phyloP scores from a whole-genome alignment of 2,113 vertebrate genomes.

The Serilophus lunatus region DNA sequence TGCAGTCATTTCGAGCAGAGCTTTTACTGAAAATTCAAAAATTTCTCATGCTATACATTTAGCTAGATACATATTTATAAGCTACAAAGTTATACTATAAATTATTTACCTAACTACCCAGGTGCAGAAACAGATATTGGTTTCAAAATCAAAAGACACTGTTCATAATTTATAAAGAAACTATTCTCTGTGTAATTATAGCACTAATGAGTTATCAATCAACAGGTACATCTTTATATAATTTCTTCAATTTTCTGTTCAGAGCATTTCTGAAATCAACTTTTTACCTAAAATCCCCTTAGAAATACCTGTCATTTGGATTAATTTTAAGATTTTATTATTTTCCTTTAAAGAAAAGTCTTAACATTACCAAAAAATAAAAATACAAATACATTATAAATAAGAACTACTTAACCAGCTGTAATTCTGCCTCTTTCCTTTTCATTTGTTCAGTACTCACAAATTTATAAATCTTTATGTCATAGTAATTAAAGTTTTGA shows the following conservation, averaged over 20 bases:
- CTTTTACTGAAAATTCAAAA: neutral
- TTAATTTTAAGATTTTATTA: neutral
- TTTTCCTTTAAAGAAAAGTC: neutral
- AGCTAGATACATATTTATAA: neutral
- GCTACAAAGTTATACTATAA: neutral
- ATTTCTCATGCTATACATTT: neutral
- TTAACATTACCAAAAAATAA: neutral
- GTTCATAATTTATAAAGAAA: neutral
- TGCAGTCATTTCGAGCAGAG: neutral
- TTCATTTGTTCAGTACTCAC: neutral
- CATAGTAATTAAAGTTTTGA: neutral
- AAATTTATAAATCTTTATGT: neutral
- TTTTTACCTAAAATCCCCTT: neutral
- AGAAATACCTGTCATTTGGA: neutral
- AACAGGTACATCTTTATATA: neutral
- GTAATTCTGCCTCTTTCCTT: neutral
- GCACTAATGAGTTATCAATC: neutral
- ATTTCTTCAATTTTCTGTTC: neutral
- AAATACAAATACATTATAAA: neutral
- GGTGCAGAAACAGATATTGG: neutral
- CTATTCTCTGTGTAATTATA: neutral
- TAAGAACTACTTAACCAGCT: neutral
- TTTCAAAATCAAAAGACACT: neutral
- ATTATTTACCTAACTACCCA: neutral
- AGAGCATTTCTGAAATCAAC: neutral